phyloP scores from a whole-genome alignment of 2,888 invertebrate genomes.

The Cybosia mesomella region DNA sequence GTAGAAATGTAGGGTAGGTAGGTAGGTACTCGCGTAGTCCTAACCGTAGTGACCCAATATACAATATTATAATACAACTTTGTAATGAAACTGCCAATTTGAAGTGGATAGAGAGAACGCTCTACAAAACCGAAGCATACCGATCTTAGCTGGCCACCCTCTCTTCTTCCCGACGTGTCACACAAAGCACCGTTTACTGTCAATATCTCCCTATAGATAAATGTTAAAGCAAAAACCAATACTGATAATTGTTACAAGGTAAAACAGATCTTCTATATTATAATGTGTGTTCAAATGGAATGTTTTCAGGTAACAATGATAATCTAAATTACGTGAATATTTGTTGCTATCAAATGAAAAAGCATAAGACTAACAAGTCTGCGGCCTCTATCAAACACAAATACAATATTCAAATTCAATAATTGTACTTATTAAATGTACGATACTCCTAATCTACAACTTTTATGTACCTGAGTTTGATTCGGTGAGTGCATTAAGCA shows the following conservation, averaged over 20 bases:
- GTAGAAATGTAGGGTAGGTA: no score
- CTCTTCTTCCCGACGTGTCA: no score
- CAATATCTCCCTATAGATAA: slow-evolving; percentile 4
- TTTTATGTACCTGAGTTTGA: neutral
- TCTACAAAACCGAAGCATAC: no score
- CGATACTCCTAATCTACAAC: neutral
- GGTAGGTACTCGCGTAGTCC: no score
- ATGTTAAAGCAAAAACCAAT: slow-evolving; percentile 27
- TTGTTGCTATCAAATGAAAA: neutral
- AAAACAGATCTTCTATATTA: slow-evolving; percentile 17
- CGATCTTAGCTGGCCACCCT: no score
- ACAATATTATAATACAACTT: no score
- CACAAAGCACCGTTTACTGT: no score
- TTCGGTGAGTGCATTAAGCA: neutral
- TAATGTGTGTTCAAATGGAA: slow-evolving; percentile 33
- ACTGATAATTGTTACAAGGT: slow-evolving; percentile 29
- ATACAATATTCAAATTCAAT: neutral
- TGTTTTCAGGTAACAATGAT: slow-evolving; percentile 36
- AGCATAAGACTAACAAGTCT: slow-evolving; percentile 7
- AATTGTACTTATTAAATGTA: neutral
- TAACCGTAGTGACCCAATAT: no score
- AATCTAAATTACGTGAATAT: neutral
- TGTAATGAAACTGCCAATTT: no score
- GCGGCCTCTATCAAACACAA: slow-evolving; percentile 1
- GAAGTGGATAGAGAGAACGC: no score